Base-by-base conservation (phyloP, 2,888 invertebrate genomes). In the Sylvicola cinctus region DNA sequence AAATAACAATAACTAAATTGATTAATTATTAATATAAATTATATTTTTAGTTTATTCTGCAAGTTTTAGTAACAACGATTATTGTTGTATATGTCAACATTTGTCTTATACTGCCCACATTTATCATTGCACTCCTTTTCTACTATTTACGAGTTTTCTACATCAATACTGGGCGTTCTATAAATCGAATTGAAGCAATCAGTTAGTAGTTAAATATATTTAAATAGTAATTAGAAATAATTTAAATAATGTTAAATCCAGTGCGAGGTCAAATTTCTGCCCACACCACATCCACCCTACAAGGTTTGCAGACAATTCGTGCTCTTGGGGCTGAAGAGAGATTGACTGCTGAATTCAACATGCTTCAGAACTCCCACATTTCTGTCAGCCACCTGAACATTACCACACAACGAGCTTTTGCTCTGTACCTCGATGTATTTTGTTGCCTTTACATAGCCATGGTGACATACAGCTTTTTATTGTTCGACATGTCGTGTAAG, bases 401-500 rank as follows among this genome's bases (percentile, higher is more conserved):
- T 26, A 73, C 81, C 0, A 76, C 84, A 16, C 83, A 84, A 1
- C 72, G 93, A 37, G 93, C 93, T 45, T 88, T 96, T 50, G 93
- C 90, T 0, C 74, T 90, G 44, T 84, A 84, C 70, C 62, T 95
- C 44, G 96, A 96, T 53, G 59, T 85, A 38, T 68, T 91, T 32
- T 91, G 91, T 48, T 71, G 84, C 1, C 43, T 79, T 2, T 95
- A 90, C 57, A 81, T 95, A 40, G 68, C 71, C 0, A 55, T 79
- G 29, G 90, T 93, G 1, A 81, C 87, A 0, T 67, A 84, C 46
- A 83, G 83, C 46, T 85, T 88, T 52, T 66, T 93, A 16, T 52
- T 83, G 2, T 56, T 78, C 65, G 38, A 43, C 25, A 57, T 55
- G 57, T 47, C 41, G 46, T 42, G 20, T 27, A 25, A 5, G 11